phyloP scores from a whole-genome alignment of 1,140 invertebrate species.

The Sinonovacula constricta region DNA sequence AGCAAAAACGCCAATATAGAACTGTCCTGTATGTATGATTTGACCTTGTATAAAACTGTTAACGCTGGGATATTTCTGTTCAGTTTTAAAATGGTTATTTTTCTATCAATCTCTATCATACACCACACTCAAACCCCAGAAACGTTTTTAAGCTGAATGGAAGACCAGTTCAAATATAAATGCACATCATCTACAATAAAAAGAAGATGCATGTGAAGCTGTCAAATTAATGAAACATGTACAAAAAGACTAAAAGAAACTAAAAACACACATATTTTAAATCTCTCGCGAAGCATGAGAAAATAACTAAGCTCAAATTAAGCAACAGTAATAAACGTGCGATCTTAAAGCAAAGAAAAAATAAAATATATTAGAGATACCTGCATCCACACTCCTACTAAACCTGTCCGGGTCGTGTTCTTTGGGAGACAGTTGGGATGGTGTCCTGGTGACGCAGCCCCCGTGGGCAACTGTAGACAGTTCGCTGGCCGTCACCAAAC shows the following conservation, averaged over 20 bases:
- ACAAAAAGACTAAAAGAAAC: not conserved
- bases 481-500: not conserved
- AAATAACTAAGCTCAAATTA: not conserved
- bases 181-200: not conserved
- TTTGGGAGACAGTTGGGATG: conserved; percentile 25
- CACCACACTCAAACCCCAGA: not conserved
- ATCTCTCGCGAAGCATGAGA: not conserved
- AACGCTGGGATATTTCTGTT: not conserved
- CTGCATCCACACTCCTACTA: conserved; percentile 15
- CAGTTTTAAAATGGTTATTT: not conserved
- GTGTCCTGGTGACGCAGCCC: not conserved
- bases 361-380: conserved; percentile 6
- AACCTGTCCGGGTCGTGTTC: conserved; percentile 7
- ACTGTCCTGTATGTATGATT: no score
- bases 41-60: no score
- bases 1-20: no score
- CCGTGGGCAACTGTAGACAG: conserved; percentile 3
- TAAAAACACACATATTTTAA: not conserved
- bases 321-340: not conserved
- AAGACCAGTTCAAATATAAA: not conserved
- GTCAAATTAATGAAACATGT: not conserved
- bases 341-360: not conserved
- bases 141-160: not conserved
- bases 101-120: not conserved
- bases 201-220: not conserved